Evolutionary conservation across 1,140 invertebrate genomes (phyloP).

Genomic region (Solen grandis): DNA sequence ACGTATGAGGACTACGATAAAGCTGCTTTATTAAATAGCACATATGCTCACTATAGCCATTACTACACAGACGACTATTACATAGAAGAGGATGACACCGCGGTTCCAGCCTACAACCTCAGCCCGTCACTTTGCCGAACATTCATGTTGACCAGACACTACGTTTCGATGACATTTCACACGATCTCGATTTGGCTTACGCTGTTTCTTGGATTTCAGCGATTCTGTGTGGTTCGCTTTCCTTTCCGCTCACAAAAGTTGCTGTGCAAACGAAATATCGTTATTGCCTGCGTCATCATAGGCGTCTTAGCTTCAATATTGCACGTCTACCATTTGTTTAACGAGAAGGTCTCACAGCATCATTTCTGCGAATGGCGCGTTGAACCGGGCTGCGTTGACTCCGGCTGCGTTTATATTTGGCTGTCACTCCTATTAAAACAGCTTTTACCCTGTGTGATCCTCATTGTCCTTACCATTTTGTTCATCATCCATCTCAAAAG

Average conservation of each 20-base stretch:
- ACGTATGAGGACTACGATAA: no score
- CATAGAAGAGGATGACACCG: no score
- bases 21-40: no score
- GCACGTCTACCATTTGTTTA: conserved; percentile 21
- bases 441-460: conserved; percentile 15
- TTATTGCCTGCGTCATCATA: neutral
- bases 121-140: neutral
- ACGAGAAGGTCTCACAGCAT: conserved; percentile 1
- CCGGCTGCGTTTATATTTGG: conserved; percentile 33
- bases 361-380: conserved; percentile 29
- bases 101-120: no score
- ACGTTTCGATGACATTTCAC: conserved; percentile 31
- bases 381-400: neutral
- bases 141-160: conserved; percentile 44
- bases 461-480: conserved; percentile 11
- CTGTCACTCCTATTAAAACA: conserved; percentile 18
- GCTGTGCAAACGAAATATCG: neutral
- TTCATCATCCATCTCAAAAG: conserved; percentile 7
- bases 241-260: conserved; percentile 7
- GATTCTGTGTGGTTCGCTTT: neutral
- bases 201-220: conserved; percentile 35
- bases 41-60: no score
- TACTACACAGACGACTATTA: no score
- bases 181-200: conserved; percentile 45
- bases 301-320: conserved; percentile 1